These are phyloP conservation scores for Conchocele bisecta DNA, from an alignment of 2,888 invertebrate species.

Conservation along the genomic window DNA sequence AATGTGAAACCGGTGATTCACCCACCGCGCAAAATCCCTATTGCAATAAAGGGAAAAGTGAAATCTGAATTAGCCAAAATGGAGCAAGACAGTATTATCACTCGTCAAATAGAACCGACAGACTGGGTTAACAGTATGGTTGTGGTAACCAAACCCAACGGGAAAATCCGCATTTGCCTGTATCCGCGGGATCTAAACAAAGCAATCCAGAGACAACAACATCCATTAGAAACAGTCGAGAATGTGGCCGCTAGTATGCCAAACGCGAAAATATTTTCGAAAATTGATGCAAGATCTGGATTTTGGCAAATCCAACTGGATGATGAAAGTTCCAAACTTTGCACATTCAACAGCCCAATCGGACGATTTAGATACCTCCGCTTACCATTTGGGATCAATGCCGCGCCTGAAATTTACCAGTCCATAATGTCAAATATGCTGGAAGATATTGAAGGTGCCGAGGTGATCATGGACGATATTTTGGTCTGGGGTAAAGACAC, in stretches of 20 bases:
- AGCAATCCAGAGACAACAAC: constrained; percentile 41
- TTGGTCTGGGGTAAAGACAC: constrained; percentile 26
- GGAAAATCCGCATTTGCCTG: constrained; percentile 39
- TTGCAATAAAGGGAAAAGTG: constrained; percentile 44
- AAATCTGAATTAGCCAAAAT: constrained; percentile 48
- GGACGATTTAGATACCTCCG: constrained; percentile 35
- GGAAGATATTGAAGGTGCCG: constrained; percentile 31
- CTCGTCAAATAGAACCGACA: constrained; percentile 49
- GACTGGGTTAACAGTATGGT: constrained; percentile 59
- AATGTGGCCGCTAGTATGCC: constrained; percentile 42
- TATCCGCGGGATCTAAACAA: constrained; percentile 61
- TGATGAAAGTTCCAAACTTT: constrained; percentile 26
- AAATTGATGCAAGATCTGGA: constrained; percentile 30
- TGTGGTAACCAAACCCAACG: constrained; percentile 39
- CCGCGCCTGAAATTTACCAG: constrained; percentile 37
- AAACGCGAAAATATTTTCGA: constrained; percentile 36
- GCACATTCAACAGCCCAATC: constrained; percentile 42
- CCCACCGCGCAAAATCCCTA: constrained; percentile 45
- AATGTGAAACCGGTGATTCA: constrained; percentile 48
- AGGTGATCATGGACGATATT: constrained; percentile 45
- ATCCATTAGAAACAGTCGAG: constrained; percentile 48
- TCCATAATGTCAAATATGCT: constrained; percentile 23
- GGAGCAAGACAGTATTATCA: constrained; percentile 44
- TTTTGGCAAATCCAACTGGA: constrained; percentile 39
- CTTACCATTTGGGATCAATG: constrained; percentile 44